Evolutionary conservation across 92 coral and sea anemone genomes (phyloP).

Genomic region (Muricea muricata): DNA sequence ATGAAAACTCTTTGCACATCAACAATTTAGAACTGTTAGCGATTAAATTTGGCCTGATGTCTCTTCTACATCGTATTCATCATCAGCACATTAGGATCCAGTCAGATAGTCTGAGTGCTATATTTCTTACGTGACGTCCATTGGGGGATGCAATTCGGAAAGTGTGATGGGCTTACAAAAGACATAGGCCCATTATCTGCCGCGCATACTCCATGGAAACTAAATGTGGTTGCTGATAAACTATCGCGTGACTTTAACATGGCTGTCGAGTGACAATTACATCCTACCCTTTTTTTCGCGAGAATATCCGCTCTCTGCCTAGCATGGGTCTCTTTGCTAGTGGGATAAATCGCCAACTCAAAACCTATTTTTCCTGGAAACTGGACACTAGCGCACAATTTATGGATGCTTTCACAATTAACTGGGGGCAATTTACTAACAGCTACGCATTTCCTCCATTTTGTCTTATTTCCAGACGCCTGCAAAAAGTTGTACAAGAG

Average conservation of each 20-base stretch:
- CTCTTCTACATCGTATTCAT: constrained; percentile 44
- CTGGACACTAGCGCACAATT: not conserved
- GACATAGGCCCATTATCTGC: constrained; percentile 66
- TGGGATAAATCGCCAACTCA: not conserved
- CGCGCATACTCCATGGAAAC: constrained; percentile 57
- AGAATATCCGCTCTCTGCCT: no score
- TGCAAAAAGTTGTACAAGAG: constrained; percentile 58
- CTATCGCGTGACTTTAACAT: not conserved
- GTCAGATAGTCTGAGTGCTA: constrained; percentile 53
- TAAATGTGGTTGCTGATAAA: constrained; percentile 54
- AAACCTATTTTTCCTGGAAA: not conserved
- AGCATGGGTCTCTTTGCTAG: not conserved
- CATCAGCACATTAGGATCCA: constrained; percentile 44
- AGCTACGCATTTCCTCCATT: constrained; percentile 71
- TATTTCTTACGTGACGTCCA: constrained; percentile 47
- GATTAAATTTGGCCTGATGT: constrained; percentile 60
- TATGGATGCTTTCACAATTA: not conserved
- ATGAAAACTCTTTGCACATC: constrained; percentile 68
- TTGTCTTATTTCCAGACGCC: constrained; percentile 56
- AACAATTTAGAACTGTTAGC: constrained; percentile 32
- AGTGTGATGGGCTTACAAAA: constrained; percentile 33
- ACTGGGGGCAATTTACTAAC: not conserved
- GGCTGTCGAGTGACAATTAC: not conserved
- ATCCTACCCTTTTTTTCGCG: no score
- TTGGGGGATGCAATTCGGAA: constrained; percentile 58